Evolutionary conservation across 2,113 vertebrate species (phyloP), one percentile per base, ranked within the genome.

Genomic region (Scatophagus argus): DNA sequence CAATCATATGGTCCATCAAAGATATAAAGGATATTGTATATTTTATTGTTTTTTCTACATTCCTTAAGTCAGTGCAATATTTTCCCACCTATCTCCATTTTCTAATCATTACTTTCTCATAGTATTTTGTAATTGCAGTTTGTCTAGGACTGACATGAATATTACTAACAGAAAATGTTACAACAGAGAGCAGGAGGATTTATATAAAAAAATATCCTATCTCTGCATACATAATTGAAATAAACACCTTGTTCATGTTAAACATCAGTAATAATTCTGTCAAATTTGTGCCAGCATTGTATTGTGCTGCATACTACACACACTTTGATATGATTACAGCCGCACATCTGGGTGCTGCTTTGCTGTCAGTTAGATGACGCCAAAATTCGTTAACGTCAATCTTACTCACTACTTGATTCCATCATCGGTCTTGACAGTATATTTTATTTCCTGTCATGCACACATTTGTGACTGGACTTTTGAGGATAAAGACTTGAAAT

Each of bases 341-440:
- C 16, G 62, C 59, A 25, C 56, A 27, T 11, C 10, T 47, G 69
- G 47, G 52, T 73, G 52, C 46, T n/a, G n/a, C n/a, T n/a, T n/a
- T n/a, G n/a, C n/a, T 80, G 51, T 84, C 77, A 58, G 39, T 74
- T 68, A 51, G 56, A 55, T 43, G 62, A 63, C 38, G 67, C 66
- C 78, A 85, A 68, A 67, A 60, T 12, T 41, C 2, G 39, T 84
- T 75, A 77, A 34, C 63, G 46, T 84, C 77, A 70, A 38, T 65
- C 65, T 56, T 49, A 32, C 47, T 86, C 64, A 21, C 34, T 5
- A 6, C 47, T 68, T 10, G 29, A 79, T 63, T 74, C 58, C 34
- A 66, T 31, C 32, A 89, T 88, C 63, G 54, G 11, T 54, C 74
- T 56, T 80, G 84, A 70, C 80, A 79, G 64, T 70, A 61, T 73